Conservation (phyloP, 2,113 vertebrate species). For the Guaruba guarouba region DNA sequence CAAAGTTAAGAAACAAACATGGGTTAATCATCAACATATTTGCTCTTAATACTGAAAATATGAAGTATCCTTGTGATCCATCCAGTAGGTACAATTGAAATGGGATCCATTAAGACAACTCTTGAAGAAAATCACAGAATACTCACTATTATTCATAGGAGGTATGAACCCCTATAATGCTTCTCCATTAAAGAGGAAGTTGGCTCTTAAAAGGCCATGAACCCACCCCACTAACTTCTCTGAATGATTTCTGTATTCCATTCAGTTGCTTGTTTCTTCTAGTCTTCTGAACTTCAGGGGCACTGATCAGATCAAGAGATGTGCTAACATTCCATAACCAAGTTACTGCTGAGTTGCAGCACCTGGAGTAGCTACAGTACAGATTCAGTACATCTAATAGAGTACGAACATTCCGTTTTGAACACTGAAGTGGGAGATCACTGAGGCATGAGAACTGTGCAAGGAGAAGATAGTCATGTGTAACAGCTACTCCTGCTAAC, state of each 20-base stretch:
- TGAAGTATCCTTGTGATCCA: background rate
- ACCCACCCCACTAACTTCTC: background rate
- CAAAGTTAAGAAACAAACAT: background rate
- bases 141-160: background rate
- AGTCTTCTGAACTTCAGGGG: background rate
- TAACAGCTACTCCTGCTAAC: background rate
- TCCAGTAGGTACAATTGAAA: background rate
- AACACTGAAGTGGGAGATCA: background rate
- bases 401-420: background rate
- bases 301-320: background rate
- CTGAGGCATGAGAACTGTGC: background rate
- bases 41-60: background rate
- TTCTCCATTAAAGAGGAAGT: background rate
- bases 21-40: background rate
- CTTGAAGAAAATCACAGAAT: background rate
- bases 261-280: background rate
- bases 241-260: background rate
- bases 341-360: background rate
- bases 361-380: rapidly evolving
- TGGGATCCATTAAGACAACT: background rate
- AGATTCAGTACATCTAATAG: background rate
- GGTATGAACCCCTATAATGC: background rate
- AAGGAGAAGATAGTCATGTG: background rate
- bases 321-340: background rate
- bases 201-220: background rate